These are phyloP conservation scores for Cathartes aura DNA, from an alignment of 2,113 vertebrate species.

Conservation along the genomic window DNA sequence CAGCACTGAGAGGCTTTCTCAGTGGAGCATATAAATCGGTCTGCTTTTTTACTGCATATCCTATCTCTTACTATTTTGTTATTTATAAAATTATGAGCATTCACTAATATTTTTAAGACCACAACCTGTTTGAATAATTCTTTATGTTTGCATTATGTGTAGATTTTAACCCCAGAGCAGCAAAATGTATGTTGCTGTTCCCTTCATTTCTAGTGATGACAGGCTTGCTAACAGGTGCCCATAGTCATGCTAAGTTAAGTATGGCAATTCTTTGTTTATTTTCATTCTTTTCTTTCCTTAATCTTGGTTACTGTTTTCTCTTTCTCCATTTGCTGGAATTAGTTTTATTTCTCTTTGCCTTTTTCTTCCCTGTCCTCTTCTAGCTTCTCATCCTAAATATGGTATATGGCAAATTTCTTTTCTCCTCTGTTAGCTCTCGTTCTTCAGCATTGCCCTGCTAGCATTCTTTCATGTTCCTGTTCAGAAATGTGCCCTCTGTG, in stretches of 20 bases:
- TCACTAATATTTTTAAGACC: neutral
- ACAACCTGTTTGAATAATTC: neutral
- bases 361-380: neutral
- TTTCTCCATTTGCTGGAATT: neutral
- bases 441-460: neutral
- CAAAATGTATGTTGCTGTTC: neutral
- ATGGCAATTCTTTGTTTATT: neutral
- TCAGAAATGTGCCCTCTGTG: neutral
- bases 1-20: neutral
- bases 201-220: neutral
- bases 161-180: neutral
- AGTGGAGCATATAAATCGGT: neutral
- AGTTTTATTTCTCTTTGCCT: neutral
- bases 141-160: neutral
- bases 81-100: neutral
- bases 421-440: neutral
- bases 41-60: neutral
- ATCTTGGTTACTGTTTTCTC: neutral
- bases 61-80: neutral
- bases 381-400: neutral
- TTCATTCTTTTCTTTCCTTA: neutral
- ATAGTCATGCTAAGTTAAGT: accelerated
- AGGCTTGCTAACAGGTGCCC: neutral
- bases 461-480: neutral
- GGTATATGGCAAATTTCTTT: neutral